These are phyloP conservation scores for Zaprionus lineosus DNA, from an alignment of 2,888 invertebrate genomes.

Conservation along the genomic window DNA sequence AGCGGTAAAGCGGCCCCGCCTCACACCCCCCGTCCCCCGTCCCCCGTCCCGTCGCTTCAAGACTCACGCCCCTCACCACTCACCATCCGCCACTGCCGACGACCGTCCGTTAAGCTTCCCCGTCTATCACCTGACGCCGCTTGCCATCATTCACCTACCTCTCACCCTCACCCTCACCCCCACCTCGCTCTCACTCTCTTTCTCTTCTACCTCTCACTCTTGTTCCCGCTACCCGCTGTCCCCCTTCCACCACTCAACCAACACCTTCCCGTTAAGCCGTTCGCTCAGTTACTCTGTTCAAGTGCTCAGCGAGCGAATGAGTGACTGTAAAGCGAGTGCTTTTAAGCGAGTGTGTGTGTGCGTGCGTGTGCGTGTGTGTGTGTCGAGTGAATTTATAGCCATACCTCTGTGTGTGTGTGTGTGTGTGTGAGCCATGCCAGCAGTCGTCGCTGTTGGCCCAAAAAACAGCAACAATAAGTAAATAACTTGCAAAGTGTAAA, in stretches of 20 bases:
- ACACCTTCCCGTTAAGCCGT: too few species aligned
- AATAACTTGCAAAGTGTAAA: conserved; percentile 41
- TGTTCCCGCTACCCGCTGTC: not conserved
- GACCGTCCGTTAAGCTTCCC: too few species aligned
- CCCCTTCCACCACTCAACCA: too few species aligned
- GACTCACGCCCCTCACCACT: not conserved
- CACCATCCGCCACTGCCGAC: not conserved
- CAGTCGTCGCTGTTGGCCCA: conserved; percentile 18
- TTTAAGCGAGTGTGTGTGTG: conserved; percentile 2
- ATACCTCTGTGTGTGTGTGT: conserved; percentile 13
- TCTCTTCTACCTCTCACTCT: not conserved
- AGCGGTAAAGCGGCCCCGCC: conserved; percentile 45
- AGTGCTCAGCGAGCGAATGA: conserved; percentile 19
- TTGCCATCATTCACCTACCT: too few species aligned
- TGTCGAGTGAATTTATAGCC: conserved; percentile 5
- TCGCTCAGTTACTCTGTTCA: conserved; percentile 13
- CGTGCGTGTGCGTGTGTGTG: conserved; percentile 4
- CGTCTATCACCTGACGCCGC: too few species aligned
- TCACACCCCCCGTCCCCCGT: not conserved
- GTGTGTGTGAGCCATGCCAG: conserved; percentile 47
- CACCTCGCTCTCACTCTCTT: not conserved
- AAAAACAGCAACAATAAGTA: conserved; percentile 18
- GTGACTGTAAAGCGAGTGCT: conserved; percentile 24
- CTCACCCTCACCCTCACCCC: too few species aligned
- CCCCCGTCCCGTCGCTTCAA: not conserved